Evolutionary conservation across 2,888 invertebrate genomes (phyloP).

Genomic region (Seira ritae): DNA sequence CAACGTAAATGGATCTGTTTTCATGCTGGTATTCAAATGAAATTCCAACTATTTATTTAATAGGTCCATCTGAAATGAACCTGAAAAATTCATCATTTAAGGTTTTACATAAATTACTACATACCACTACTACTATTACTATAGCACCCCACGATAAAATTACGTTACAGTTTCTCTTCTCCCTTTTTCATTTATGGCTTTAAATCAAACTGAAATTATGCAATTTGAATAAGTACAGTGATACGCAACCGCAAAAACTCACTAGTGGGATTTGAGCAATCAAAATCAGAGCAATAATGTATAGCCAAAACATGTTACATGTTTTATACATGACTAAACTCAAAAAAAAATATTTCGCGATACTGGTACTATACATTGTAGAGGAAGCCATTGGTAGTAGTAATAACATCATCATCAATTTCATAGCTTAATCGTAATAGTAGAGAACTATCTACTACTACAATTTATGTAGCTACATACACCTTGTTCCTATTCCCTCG

Average conservation of each 20-base stretch:
- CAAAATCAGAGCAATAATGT: background rate
- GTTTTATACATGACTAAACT: background rate
- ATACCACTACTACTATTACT: too few relatives aligned
- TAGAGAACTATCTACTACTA: background rate
- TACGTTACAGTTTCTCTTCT: too few relatives aligned
- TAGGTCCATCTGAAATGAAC: too few relatives aligned
- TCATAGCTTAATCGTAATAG: background rate
- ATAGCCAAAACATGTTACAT: background rate
- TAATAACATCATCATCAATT: slow-evolving; percentile 4
- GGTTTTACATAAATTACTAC: too few relatives aligned
- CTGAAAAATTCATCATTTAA: too few relatives aligned
- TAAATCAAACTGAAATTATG: background rate
- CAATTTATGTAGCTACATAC: too few relatives aligned
- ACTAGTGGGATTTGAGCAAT: background rate
- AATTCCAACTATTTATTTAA: too few relatives aligned
- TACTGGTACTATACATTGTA: too few relatives aligned
- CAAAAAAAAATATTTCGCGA: background rate
- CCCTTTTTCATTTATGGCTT: background rate
- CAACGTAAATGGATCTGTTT: too few relatives aligned
- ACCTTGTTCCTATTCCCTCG: background rate
- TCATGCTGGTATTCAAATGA: too few relatives aligned
- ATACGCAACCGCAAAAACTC: background rate
- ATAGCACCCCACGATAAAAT: too few relatives aligned
- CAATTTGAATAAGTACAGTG: slow-evolving; percentile 2
- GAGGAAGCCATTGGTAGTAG: too few relatives aligned